phyloP scores from a whole-genome alignment of 2,888 invertebrate species.

The Acleris literana region DNA sequence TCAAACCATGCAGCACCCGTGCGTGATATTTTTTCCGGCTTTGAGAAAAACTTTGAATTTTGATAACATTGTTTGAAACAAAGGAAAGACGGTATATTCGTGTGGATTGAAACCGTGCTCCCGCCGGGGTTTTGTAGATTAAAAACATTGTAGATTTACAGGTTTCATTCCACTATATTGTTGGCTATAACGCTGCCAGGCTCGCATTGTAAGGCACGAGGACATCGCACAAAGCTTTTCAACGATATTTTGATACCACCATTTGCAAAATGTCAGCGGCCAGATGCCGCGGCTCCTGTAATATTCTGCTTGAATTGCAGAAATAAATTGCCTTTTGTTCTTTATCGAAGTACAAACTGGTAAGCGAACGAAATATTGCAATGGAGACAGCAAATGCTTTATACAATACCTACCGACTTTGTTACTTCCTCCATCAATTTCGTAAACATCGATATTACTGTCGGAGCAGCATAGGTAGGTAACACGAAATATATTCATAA shows the following conservation, averaged over 20 bases:
- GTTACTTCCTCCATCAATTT: constrained; percentile 19
- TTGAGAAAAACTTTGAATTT: too few species aligned
- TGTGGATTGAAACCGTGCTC: constrained; percentile 24
- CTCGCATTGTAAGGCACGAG: constrained; percentile 33
- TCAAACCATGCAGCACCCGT: too few species aligned
- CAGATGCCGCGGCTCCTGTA: constrained; percentile 33
- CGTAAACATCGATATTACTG: background rate
- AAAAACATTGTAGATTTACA: constrained; percentile 30
- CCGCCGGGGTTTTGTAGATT: constrained; percentile 19
- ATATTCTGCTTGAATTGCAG: constrained; percentile 32
- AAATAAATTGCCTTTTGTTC: constrained; percentile 37
- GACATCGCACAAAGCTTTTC: constrained; percentile 36
- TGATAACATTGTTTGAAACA: constrained; percentile 5
- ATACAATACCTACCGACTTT: background rate
- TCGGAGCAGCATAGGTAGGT: background rate
- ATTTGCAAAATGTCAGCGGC: constrained; percentile 38
- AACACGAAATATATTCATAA: constrained; percentile 13
- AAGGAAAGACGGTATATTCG: constrained; percentile 6
- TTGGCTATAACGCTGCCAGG: constrained; percentile 18
- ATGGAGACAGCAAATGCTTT: constrained; percentile 10
- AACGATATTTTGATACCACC: constrained; percentile 38
- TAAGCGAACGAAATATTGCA: constrained; percentile 15
- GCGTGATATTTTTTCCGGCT: too few species aligned
- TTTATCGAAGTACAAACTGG: constrained; percentile 30
- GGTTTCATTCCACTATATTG: constrained; percentile 23